A percentile compares a stretch with the other conserved stretches of the same genome.
Conservation (phyloP, 2,888 invertebrate genomes). For the Callosobruchus maculatus region DNA sequence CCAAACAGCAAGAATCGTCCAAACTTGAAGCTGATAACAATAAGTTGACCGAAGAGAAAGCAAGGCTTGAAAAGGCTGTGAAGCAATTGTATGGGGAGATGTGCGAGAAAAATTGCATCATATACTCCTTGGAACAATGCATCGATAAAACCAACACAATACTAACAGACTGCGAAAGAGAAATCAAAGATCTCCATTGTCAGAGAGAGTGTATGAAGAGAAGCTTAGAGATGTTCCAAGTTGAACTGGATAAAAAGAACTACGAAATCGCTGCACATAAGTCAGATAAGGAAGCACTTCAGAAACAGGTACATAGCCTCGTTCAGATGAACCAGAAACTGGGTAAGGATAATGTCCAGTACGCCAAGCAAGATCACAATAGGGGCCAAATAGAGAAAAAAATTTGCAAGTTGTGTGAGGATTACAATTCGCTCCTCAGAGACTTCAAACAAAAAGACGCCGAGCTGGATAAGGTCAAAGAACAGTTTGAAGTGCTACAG, state of each 20-base stretch:
- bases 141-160: conserved; percentile 18
- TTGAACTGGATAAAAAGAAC: conserved; percentile 2
- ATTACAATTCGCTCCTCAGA: conserved; percentile 10
- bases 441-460: conserved; percentile 9
- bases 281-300: conserved; percentile 6
- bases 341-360: conserved; percentile 3
- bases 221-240: not conserved
- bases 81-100: conserved; percentile 7
- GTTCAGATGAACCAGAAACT: conserved; percentile 3
- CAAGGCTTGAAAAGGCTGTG: not conserved
- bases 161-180: conserved; percentile 15
- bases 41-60: not conserved
- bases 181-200: conserved; percentile 13
- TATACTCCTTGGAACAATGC: conserved; percentile 17
- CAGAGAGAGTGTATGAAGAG: not conserved
- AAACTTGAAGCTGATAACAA: not conserved
- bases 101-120: conserved; percentile 10
- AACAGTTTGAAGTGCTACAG: conserved; percentile 7
- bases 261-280: conserved; percentile 5
- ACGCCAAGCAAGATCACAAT: not conserved
- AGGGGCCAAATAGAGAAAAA: conserved; percentile 3
- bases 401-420: conserved; percentile 1
- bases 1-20: not conserved
- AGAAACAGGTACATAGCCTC: not conserved
- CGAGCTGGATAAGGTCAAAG: conserved; percentile 8